Evolutionary conservation across 53 echinoderm and acorn worm genomes (phyloP).

Genomic region (Echinarachnius parma): DNA sequence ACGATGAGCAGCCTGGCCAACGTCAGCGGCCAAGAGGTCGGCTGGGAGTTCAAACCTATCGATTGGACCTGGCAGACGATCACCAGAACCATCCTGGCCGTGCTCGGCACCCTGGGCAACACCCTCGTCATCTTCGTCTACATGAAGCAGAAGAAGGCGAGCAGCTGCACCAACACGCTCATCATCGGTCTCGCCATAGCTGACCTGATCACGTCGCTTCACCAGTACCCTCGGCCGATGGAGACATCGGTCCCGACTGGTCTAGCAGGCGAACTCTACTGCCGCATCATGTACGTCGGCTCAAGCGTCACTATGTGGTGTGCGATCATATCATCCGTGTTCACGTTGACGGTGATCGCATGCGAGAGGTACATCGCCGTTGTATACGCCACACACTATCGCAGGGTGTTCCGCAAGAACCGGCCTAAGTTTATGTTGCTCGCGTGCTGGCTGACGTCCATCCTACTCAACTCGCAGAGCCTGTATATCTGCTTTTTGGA

Average conservation of each 20-base stretch:
- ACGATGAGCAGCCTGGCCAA: neutral
- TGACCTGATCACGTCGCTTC: slow-evolving; percentile 74
- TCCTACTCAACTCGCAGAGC: slow-evolving; percentile 61
- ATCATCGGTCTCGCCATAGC: slow-evolving; percentile 80
- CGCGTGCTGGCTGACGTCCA: slow-evolving; percentile 51
- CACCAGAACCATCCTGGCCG: slow-evolving; percentile 61
- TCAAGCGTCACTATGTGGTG: slow-evolving; percentile 79
- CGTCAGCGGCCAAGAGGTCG: neutral
- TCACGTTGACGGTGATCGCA: slow-evolving; percentile 75
- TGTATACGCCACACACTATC: slow-evolving; percentile 69
- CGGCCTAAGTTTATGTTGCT: slow-evolving; percentile 58
- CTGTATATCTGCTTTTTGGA: slow-evolving; percentile 58
- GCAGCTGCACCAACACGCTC: slow-evolving; percentile 70
- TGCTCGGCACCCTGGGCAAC: slow-evolving; percentile 79
- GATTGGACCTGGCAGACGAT: slow-evolving; percentile 65
- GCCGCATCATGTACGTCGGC: slow-evolving; percentile 46
- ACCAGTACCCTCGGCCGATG: slow-evolving; percentile 60
- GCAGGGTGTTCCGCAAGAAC: slow-evolving; percentile 62
- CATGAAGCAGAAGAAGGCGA: slow-evolving; percentile 59
- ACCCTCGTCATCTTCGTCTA: slow-evolving; percentile 74
- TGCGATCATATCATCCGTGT: slow-evolving; percentile 76
- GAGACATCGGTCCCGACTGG: slow-evolving; percentile 34
- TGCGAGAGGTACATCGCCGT: slow-evolving; percentile 84
- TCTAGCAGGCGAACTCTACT: slow-evolving; percentile 69
- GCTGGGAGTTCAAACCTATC: slow-evolving; percentile 21